Evolutionary conservation across 2,113 vertebrate genomes (phyloP).

Genomic region (Mugil cephalus): DNA sequence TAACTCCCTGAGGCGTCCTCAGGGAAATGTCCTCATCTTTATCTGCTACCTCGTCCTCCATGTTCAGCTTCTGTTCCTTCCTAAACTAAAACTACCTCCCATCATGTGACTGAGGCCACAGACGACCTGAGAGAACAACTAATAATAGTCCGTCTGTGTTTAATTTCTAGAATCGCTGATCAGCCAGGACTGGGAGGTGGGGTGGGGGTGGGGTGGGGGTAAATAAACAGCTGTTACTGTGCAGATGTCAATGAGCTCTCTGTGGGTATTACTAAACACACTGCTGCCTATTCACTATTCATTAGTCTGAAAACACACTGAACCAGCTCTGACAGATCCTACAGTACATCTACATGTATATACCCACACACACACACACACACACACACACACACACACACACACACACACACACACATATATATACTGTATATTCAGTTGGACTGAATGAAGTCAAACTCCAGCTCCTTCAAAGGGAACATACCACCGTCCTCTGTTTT

Average conservation of each 20-base stretch:
- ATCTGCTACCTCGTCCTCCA: no score
- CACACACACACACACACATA: no score
- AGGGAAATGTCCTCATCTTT: no score
- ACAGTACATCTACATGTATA: no score
- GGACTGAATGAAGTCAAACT: no score
- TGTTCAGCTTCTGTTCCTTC: no score
- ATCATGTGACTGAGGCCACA: constrained; percentile 22
- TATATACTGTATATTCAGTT: no score
- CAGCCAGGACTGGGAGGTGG: background rate
- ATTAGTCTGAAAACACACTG: constrained; percentile 14
- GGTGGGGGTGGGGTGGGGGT: background rate
- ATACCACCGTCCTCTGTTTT: no score
- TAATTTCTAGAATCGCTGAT: constrained; percentile 27
- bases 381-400: background rate
- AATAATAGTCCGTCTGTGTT: constrained; percentile 49
- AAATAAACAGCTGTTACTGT: constrained; percentile 57
- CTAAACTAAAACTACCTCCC: constrained; percentile 24
- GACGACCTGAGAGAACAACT: constrained; percentile 2
- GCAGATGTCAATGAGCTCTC: constrained; percentile 61
- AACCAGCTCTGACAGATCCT: no score
- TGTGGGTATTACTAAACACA: constrained; percentile 54
- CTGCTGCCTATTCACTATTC: constrained; percentile 71
- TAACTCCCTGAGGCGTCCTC: no score
- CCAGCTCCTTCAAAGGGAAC: no score
- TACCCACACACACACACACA: constrained; percentile 8